Evolutionary conservation across 2,113 vertebrate species (phyloP), one percentile per base, ranked within the genome.

Genomic region (Epinephelus lanceolatus): DNA sequence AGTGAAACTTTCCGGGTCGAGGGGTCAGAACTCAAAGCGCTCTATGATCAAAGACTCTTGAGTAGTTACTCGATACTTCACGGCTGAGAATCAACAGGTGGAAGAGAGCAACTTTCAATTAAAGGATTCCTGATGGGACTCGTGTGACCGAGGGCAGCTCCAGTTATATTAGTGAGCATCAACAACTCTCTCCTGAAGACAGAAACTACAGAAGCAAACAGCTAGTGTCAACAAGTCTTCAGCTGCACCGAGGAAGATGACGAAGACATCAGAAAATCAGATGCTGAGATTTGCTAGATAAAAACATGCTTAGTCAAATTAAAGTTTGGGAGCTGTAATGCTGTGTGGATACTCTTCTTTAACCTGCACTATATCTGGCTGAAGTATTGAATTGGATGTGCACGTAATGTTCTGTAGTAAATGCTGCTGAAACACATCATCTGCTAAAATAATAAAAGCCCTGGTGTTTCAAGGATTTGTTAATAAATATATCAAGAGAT

Each of bases 1-100:
- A 86, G 72, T 83, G 76, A 83, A 87, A 72, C 74, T 73, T 84
- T 71, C 82, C 78, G 3, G 76, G 88, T 76, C 79, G 3, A 27
- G 5, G 81, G 84, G 84, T 85, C 74, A 53, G 40, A 67, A 40
- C 25, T 27, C 61, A 0, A 56, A 80, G 30, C 23, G 61, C 79
- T 0, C 52, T 0, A 30, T 4, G 30, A 30, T 30, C 30, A 30
- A 30, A 30, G 30, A 30, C 30, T 30, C 30, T 30, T 30, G 47
- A 0, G 33, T 0, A n/a, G 83, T 74, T 0, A 81, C 76, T 7
- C 5, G 70, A 87, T 30, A 74, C 42, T 4, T 67, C 21, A 3
- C 37, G 25, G 67, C 33, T 6, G 8, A 25, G 52, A 15, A n/a
- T 30, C 52, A 5, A 84, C 83, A 81, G 83, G 86, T 78, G 83